Conservation (phyloP, 2,113 vertebrate species). For the Thalassarche chlororhynchos region DNA sequence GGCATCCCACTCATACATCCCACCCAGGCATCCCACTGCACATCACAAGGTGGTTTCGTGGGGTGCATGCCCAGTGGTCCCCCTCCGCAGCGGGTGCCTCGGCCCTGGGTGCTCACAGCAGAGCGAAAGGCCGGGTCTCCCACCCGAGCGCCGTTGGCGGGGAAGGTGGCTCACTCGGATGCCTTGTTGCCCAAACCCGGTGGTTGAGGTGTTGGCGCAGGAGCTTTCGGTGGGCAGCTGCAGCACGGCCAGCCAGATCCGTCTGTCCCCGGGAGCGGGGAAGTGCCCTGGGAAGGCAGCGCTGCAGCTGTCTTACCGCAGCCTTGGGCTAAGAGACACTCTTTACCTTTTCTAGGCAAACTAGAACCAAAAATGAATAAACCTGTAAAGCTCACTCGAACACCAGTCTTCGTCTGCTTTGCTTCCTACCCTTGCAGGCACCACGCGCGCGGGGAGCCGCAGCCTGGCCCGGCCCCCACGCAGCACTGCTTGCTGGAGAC, state of each 20-base stretch:
- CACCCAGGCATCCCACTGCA: neutral
- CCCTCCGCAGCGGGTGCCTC: accelerated
- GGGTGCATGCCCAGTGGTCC: neutral
- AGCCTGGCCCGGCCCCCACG: accelerated
- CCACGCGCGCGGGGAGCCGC: accelerated
- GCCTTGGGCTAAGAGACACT: neutral
- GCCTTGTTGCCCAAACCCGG: neutral
- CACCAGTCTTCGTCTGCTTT: neutral
- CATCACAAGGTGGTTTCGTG: accelerated
- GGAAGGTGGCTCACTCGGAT: accelerated
- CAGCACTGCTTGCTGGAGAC: neutral
- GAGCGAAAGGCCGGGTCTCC: neutral
- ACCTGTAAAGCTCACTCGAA: neutral
- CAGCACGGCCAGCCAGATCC: accelerated
- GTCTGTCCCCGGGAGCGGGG: accelerated
- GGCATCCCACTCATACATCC: neutral
- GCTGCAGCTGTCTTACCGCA: neutral
- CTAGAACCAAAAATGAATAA: neutral
- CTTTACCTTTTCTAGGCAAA: neutral
- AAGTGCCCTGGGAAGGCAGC: neutral
- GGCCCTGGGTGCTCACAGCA: accelerated
- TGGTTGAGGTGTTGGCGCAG: accelerated
- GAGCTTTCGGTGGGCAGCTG: accelerated
- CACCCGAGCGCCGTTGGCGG: accelerated
- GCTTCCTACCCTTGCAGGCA: neutral